A percentile compares a stretch with the other conserved stretches of the same genome.
Conservation (phyloP, 2,888 invertebrate genomes). For the Drosophila stalkeri region DNA sequence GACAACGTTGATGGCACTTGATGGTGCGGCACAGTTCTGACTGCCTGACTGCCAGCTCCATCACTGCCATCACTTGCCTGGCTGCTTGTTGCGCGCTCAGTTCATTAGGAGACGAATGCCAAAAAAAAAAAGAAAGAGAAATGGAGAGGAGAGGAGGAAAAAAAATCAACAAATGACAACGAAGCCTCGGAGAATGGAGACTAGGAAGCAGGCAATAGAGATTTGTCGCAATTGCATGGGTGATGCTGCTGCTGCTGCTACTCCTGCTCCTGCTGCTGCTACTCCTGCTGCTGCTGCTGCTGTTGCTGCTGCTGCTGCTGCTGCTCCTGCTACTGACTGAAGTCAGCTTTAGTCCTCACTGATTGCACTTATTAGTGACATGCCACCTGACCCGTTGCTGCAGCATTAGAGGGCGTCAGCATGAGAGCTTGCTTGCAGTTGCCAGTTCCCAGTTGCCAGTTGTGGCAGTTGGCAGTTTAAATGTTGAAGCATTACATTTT, state of each 20-base stretch:
- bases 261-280: slow-evolving; percentile 3
- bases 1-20: slow-evolving; percentile 79
- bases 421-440: neutral
- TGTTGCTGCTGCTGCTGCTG: slow-evolving; percentile 9
- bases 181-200: neutral
- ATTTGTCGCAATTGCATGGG: slow-evolving; percentile 22
- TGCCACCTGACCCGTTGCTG: slow-evolving; percentile 44
- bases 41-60: neutral
- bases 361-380: slow-evolving; percentile 77
- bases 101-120: slow-evolving; percentile 75
- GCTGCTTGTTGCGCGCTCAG: slow-evolving; percentile 59
- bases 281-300: slow-evolving; percentile 10
- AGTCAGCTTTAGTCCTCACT: slow-evolving; percentile 48
- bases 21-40: slow-evolving; percentile 46
- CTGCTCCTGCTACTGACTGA: slow-evolving; percentile 21
- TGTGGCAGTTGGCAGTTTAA: slow-evolving; percentile 54
- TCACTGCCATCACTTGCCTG: slow-evolving; percentile 12
- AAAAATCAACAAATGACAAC: slow-evolving; percentile 16
- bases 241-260: slow-evolving; percentile 15
- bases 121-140: slow-evolving; percentile 35
- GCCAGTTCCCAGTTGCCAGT: neutral
- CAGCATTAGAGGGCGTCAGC: slow-evolving; percentile 33
- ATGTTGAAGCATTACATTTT: slow-evolving; percentile 82
- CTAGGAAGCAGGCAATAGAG: slow-evolving; percentile 11
- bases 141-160: no score